These are phyloP conservation scores for Andricus curvator DNA, from an alignment of 2,888 invertebrate genomes.

Conservation along the genomic window DNA sequence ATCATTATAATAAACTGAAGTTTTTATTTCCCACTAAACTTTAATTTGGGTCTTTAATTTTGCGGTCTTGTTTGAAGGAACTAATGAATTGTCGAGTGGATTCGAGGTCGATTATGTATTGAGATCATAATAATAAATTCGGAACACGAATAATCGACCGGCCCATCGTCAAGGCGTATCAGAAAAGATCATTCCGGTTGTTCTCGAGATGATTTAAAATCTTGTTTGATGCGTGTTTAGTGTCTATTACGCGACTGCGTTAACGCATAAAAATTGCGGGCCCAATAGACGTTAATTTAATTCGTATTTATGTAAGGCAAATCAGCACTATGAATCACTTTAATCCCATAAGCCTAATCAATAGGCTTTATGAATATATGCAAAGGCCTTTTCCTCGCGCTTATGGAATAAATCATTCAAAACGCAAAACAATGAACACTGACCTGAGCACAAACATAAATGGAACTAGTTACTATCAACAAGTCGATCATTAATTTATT, in stretches of 20 bases:
- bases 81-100: neutral
- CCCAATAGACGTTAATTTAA: neutral
- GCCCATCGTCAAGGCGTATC: neutral
- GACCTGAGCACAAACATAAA: neutral
- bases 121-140: neutral
- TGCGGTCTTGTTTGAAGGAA: neutral
- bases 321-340: neutral
- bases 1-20: neutral
- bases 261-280: neutral
- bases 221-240: neutral
- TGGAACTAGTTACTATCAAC: neutral
- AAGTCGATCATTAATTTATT: neutral
- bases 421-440: slow-evolving; percentile 1
- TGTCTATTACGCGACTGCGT: neutral
- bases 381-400: neutral
- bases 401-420: neutral
- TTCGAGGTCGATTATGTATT: neutral
- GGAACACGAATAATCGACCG: neutral
- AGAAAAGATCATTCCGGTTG: neutral
- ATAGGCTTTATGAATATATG: slow-evolving; percentile 8
- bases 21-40: neutral
- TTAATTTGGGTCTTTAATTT: neutral
- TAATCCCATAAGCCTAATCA: neutral
- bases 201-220: neutral
- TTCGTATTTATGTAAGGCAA: neutral